Evolutionary conservation across 2,797 vertebrate genomes (phyloP), one percentile per base, ranked within the genome.

Genomic region (Arnoldichthys spilopterus): DNA sequence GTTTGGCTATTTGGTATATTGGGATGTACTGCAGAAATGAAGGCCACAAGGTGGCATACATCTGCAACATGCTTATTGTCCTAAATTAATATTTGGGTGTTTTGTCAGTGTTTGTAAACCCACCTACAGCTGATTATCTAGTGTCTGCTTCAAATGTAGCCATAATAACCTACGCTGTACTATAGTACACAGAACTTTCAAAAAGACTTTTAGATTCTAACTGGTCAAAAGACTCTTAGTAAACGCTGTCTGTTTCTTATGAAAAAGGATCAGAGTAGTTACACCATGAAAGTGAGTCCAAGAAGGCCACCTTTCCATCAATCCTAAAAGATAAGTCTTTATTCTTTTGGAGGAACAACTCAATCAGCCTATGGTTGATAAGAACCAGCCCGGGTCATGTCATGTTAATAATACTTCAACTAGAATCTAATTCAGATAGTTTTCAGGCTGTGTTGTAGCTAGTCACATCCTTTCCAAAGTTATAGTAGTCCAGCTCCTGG

Each of bases 401-500:
- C 28, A n/a, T 70, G 81, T 87, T 76, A 68, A 45, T 72, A 67
- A 59, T 77, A 68, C 32, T 69, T 72, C 24, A 45, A 37, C 49
- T 74, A 72, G 6, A 59, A 18, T 63, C 63, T 40, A 63, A 59
- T 70, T 71, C n/a, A 59, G 53, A 54, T 45, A 15, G 20, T 47
- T 22, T 84, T 94, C 90, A 94, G 24, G 91, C 91, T 69, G 93
- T 91, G 16, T 88, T 83, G 84, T 94, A 95, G 88, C 85, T 93
- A 85, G 87, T 90, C 11, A 93, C 90, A 81, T 95, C 93, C 83
- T 95, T 95, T 82, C 92, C 93, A 67, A 94, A 94, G 83, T 91
- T 92, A 90, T 98, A 99, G 88, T 98, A 99, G 28, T 96, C 96
- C 92, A 98, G 97, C 89, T 98, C 93, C 26, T 94, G 92, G 87